Evolutionary conservation across 2,113 vertebrate species (phyloP), one percentile per base, ranked within the genome.

Genomic region (Siphamia tubifer): DNA sequence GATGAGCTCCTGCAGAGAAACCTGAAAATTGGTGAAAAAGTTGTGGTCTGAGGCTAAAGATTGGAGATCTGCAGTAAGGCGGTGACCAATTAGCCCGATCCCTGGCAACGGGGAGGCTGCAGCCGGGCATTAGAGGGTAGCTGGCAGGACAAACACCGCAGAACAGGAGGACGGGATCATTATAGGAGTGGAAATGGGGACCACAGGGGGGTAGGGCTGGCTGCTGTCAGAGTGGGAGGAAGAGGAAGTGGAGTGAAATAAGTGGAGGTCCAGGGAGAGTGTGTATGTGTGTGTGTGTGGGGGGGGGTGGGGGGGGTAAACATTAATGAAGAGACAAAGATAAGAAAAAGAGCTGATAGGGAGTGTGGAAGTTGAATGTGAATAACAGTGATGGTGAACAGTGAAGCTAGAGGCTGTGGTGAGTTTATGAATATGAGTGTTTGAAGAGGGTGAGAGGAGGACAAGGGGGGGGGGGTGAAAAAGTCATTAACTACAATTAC

Each of bases 11-110:
- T 17, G 17, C 8, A 25, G 58, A 68, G 27, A 73, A 56, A 31
- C 39, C n/a, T 38, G 27, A 36, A 61, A 65, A 55, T 23, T 65
- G 68, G 52, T 21, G 24, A 8, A 31, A 40, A n/a, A 6, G 6
- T 5, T 45, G 39, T 53, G 38, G 44, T 47, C 27, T 47, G 61
- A 43, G 11, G 21, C 21, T 6, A 16, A 23, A 15, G 39, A 74
- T 5, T 0, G 2, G 6, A 9, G 51, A 58, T 55, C 39, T 20
- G 47, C 60, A 47, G 66, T 75, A 56, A 73, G 27, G 2, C 15
- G 83, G 45, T 53, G 52, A 66, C 75, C 80, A 82, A 86, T 85
- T 77, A 81, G 42, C 36, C 23, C 20, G 40, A 57, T 20, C 47
- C 24, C 47, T 19, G 45, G 57, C 66, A 57, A 60, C 0, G 11